phyloP scores from a whole-genome alignment of 2,797 vertebrate species.

The Tympanoctomys barrerae region DNA sequence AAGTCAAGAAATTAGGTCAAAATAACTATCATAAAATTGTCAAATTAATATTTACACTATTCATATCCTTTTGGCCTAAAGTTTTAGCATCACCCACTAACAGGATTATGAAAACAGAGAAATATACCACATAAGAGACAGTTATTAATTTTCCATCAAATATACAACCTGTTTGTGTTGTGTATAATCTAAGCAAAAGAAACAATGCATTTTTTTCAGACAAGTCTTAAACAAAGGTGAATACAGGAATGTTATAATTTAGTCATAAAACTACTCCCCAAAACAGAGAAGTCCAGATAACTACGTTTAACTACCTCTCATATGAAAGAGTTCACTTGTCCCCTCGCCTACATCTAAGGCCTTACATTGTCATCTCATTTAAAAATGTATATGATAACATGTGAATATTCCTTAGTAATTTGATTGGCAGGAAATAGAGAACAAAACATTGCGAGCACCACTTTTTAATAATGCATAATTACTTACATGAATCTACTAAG shows the following conservation, averaged over 20 bases:
- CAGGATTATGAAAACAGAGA: conserved; percentile 17
- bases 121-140: not conserved
- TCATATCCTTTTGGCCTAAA: conserved; percentile 20
- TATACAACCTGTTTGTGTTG: not conserved
- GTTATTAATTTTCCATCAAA: not conserved
- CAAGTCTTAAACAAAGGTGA: not conserved
- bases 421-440: conserved; percentile 80
- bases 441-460: conserved; percentile 75
- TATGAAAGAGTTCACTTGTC: conserved; percentile 22
- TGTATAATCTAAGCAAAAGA: conserved; percentile 44
- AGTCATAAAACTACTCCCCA: not conserved
- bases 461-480: conserved; percentile 86
- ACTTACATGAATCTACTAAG: conserved; percentile 84
- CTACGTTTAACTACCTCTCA: not conserved
- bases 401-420: conserved; percentile 64
- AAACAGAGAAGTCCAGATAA: conserved; percentile 4
- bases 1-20: not conserved
- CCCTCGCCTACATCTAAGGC: not conserved
- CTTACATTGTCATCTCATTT: conserved; percentile 56
- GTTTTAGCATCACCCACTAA: not conserved
- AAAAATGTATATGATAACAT: conserved; percentile 59
- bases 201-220: not conserved
- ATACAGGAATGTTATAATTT: not conserved
- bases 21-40: conserved; percentile 8
- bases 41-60: conserved; percentile 7